phyloP scores from a whole-genome alignment of 2,888 invertebrate genomes.

The Caenorhabditis japonica region DNA sequence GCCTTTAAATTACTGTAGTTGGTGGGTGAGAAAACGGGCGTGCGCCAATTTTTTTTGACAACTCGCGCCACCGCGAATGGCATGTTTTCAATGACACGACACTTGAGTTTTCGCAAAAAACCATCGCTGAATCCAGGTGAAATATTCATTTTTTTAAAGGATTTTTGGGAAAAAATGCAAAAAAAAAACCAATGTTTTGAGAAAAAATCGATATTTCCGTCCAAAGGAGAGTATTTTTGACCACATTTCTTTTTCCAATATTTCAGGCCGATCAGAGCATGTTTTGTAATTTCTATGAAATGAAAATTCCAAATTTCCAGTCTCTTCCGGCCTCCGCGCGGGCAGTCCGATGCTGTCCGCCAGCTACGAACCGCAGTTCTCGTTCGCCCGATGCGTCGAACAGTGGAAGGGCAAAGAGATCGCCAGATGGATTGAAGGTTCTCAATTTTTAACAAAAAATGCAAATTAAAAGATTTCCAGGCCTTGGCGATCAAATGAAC shows the following conservation, averaged over 20 bases:
- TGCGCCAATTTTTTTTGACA: background rate
- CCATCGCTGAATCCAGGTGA: slow-evolving; percentile 11
- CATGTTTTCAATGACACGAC: slow-evolving; percentile 22
- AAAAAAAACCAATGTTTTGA: background rate
- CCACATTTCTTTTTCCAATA: too few relatives aligned
- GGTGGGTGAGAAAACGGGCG: background rate
- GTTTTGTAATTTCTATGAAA: too few relatives aligned
- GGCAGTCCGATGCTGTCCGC: slow-evolving; percentile 51
- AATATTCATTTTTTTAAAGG: too few relatives aligned
- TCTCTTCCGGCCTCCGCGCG: slow-evolving; percentile 41
- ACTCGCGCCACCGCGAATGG: background rate
- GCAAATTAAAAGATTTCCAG: slow-evolving; percentile 20
- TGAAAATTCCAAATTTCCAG: slow-evolving; percentile 21
- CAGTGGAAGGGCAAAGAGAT: slow-evolving; percentile 61
- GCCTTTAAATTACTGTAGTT: slow-evolving; percentile 9
- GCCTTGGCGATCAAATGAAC: slow-evolving; percentile 62
- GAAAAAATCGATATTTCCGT: too few relatives aligned
- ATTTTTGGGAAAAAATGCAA: background rate
- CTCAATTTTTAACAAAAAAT: background rate
- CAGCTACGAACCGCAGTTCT: slow-evolving; percentile 48
- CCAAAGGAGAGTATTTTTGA: too few relatives aligned
- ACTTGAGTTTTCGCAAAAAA: slow-evolving; percentile 11
- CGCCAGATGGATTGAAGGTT: slow-evolving; percentile 65
- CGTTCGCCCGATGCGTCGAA: slow-evolving; percentile 54
- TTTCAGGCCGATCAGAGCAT: too few relatives aligned